phyloP scores from a whole-genome alignment of 1,140 invertebrate genomes.

The Notospermus geniculatus region DNA sequence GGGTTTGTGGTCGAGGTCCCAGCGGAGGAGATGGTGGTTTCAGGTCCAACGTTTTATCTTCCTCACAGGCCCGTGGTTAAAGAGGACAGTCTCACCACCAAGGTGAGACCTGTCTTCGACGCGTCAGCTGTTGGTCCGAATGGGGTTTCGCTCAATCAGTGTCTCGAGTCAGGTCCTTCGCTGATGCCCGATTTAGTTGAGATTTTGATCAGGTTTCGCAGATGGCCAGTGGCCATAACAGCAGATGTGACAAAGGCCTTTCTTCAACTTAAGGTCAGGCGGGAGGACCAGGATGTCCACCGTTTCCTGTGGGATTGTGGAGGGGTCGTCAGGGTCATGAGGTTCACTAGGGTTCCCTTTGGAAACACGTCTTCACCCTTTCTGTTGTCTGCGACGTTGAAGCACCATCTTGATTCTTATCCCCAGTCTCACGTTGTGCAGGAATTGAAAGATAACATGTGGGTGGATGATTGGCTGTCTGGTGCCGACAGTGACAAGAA shows the following conservation, averaged over 20 bases:
- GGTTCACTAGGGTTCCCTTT: constrained; percentile 14
- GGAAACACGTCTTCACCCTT: constrained; percentile 14
- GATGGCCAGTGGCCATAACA: constrained; percentile 5
- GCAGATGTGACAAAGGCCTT: constrained; percentile 17
- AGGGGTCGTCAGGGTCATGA: not conserved
- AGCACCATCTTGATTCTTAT: constrained; percentile 36
- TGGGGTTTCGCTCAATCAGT: constrained; percentile 45
- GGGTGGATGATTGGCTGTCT: constrained; percentile 56
- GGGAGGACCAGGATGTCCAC: constrained; percentile 7
- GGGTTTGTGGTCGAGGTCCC: not conserved
- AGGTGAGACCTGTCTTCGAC: constrained; percentile 52
- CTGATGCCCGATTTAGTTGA: constrained; percentile 14
- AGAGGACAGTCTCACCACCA: constrained; percentile 35
- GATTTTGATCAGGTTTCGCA: constrained; percentile 13
- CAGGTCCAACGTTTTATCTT: constrained; percentile 40
- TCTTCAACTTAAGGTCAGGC: constrained; percentile 11
- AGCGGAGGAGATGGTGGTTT: not conserved
- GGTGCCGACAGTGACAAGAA: constrained; percentile 44
- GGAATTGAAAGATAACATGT: constrained; percentile 47
- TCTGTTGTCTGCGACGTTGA: constrained; percentile 10
- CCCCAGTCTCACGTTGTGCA: constrained; percentile 23
- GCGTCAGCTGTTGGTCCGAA: constrained; percentile 33
- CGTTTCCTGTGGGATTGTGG: constrained; percentile 12
- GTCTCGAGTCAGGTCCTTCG: constrained; percentile 29
- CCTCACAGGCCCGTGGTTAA: constrained; percentile 54